These are phyloP conservation scores for Lophius piscatorius DNA, from an alignment of 2,113 vertebrate genomes.

Conservation along the genomic window DNA sequence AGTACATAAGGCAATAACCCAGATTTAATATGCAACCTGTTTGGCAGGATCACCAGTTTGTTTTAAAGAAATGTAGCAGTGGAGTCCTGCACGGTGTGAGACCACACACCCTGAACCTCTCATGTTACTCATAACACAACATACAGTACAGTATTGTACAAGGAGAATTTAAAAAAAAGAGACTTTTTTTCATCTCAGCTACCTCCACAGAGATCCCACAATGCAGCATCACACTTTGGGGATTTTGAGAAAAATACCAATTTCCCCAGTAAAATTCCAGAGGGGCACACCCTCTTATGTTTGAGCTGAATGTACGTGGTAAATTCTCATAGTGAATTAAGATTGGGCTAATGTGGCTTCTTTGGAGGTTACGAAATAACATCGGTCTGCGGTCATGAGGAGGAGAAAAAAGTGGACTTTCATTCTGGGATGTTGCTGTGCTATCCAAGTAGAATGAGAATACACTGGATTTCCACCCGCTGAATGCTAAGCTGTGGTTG, in stretches of 20 bases:
- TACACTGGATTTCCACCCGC: conserved; percentile 60
- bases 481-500: conserved; percentile 52
- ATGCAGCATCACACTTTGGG: conserved; percentile 46
- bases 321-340: conserved; percentile 63
- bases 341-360: conserved; percentile 46
- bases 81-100: neutral
- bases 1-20: too few relatives aligned
- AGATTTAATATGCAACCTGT: neutral
- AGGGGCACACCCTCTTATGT: conserved; percentile 40
- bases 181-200: conserved; percentile 12
- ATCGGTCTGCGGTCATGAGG: conserved; percentile 50
- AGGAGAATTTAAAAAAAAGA: too few relatives aligned
- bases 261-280: conserved; percentile 43
- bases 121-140: conserved; percentile 4
- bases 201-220: conserved; percentile 21
- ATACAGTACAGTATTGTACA: conserved; percentile 7
- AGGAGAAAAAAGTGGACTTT: conserved; percentile 38
- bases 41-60: too few relatives aligned
- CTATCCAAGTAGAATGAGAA: conserved; percentile 48
- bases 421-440: conserved; percentile 47
- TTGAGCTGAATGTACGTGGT: conserved; percentile 34
- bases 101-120: conserved; percentile 12
- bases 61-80: neutral
- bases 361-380: conserved; percentile 40
- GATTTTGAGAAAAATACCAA: conserved; percentile 40